A percentile compares a stretch with the other conserved stretches of the same genome.
phyloP scores from a whole-genome alignment of 2,113 vertebrate species.

The Cinclus cinclus region DNA sequence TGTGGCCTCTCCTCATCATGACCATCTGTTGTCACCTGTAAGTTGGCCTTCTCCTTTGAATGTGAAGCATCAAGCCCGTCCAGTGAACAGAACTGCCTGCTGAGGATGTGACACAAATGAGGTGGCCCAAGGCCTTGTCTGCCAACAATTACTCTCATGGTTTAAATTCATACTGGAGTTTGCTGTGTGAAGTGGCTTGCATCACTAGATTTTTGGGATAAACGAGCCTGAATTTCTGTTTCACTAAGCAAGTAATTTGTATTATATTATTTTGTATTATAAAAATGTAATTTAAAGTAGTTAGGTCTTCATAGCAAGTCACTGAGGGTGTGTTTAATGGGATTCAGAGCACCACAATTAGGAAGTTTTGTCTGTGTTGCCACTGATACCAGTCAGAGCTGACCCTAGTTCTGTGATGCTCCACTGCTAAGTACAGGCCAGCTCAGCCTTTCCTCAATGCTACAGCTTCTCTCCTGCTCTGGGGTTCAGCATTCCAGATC shows the following conservation, averaged over 20 bases:
- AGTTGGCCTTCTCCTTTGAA: background rate
- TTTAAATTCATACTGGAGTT: background rate
- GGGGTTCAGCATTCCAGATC: background rate
- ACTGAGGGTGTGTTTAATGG: background rate
- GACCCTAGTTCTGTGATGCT: background rate
- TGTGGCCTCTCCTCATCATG: background rate
- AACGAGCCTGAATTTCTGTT: background rate
- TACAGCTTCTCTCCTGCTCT: background rate
- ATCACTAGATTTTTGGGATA: background rate
- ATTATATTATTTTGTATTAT: no score
- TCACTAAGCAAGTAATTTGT: background rate
- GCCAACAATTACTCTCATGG: background rate
- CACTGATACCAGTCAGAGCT: background rate
- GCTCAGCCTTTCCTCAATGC: background rate
- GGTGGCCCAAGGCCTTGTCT: background rate
- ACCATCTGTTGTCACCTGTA: background rate
- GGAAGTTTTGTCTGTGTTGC: background rate
- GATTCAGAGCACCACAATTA: background rate
- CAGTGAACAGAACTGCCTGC: background rate
- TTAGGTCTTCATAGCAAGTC: background rate
- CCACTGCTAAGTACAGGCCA: background rate
- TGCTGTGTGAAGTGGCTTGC: background rate
- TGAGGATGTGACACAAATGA: background rate
- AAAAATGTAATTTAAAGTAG: background rate
- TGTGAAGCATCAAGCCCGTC: background rate